Evolutionary conservation across 2,888 invertebrate genomes (phyloP), one percentile per base, ranked within the genome.

Genomic region (Cetonia aurata): DNA sequence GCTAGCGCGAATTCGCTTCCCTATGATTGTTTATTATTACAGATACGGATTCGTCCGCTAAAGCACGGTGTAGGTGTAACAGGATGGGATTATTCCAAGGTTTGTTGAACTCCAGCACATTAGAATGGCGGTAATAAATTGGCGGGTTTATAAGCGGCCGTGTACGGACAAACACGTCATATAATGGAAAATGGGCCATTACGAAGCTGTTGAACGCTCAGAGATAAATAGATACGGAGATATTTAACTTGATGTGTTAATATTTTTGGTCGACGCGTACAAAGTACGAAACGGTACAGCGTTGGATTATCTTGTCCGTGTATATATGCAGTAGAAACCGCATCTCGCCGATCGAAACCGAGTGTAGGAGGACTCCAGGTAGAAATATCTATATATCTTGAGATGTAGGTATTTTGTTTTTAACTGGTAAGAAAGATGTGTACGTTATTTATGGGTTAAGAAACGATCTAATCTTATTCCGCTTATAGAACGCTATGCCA

Each of bases 11-110:
- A 56, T 33, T 37, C 33, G 56, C 15, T 56, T 56, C 37, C 56
- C 56, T 56, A 56, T 15, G 56, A 56, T 37, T 56, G 56, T 56
- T 56, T 56, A 37, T 56, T 56, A 56, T 56, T 56, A 37, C 56
- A 56, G 56, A 56, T 56, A 56, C 55, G 31, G 55, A 55, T 55
- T 31, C 31, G 55, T 33, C 55, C 55, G 13, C 33, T 56, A 37
- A 25, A 56, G 56, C 33, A 37, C 37, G 15, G 56, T 37, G 56
- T 56, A 56, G 56, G 56, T 37, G 56, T 31, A 56, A 37, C 56
- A 56, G 56, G 56, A 31, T 33, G 56, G 37, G 56, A 56, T 56
- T 56, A 56, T 56, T 37, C 56, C 19, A 37, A 37, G 25, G 56
- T 56, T 56, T 56, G 56, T 56, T 56, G 56, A 56, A 56, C 56